Base-by-base conservation (phyloP, 1,140 invertebrate species). In the Muscidifurax raptorellus region DNA sequence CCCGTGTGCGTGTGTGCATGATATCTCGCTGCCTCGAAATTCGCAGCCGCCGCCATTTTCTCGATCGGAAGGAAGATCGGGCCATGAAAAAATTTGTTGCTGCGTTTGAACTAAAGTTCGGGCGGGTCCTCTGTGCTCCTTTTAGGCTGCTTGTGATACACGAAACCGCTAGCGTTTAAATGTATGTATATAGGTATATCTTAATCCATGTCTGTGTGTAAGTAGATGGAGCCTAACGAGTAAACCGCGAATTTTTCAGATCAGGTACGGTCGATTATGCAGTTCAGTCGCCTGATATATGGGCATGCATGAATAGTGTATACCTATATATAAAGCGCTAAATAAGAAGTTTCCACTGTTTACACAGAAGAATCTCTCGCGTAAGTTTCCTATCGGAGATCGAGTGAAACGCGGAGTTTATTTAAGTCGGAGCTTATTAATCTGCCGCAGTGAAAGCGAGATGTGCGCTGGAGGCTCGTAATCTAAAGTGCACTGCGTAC, bases 1-100 rank as follows among this genome's bases (percentile, higher is more conserved):
- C 44, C 10, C 1, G 69, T 74, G 22, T 64, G 25, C 25, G 67
- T 67, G 66, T 27, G 47, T 28, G 30, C 9, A 27, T 69, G 28
- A 25, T 74, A 74, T 74, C 30, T 74, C 27, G 67, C 47, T 13
- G 30, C 52, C 47, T 76, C 74, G 30, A 83, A 83, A 77, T 83
- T 78, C 59, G 66, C 75, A 64, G 72, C 69, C 59, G 66, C 75
- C 82, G 82, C 82, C 82, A 83, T 83, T 83, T 83, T 83, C 82
- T 78, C 75, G 28, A 77, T 78, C 82, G 25, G 47, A 47, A 76
- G 36, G 18, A 83, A 47, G 74, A 77, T 82, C 81, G 59, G 44
- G 40, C 32, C 30, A 32, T 59, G 15, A 59, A 59, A 59, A 59
- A 59, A 22, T 22, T 59, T 59, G 52, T 59, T 59, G 52, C 22